Conservation (phyloP, 2,113 vertebrate species). For the Theristicus caerulescens region DNA sequence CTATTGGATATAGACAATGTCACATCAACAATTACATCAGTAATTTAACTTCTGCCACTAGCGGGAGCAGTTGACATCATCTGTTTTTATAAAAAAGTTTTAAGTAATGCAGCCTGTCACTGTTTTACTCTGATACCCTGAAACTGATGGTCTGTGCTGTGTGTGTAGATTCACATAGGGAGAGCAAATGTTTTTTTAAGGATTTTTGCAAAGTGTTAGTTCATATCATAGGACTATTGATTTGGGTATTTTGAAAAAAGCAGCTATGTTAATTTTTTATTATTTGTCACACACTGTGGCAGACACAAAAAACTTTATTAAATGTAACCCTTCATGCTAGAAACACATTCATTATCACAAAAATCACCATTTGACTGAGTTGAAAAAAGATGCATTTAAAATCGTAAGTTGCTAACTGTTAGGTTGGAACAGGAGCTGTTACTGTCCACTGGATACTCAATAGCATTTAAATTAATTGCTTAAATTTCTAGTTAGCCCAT, state of each 20-base stretch:
- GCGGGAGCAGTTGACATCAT: neutral
- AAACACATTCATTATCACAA: neutral
- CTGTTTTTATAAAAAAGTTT: neutral
- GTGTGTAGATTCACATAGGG: rapidly evolving
- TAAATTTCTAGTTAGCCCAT: conserved; percentile 47
- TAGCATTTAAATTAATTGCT: conserved; percentile 54
- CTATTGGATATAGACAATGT: neutral
- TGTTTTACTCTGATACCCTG: neutral
- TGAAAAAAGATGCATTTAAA: conserved; percentile 35
- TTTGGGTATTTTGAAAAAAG: neutral
- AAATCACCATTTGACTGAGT: conserved; percentile 12
- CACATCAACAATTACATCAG: neutral
- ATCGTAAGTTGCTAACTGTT: conserved; percentile 20
- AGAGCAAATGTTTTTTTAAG: neutral
- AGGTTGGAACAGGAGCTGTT: conserved; percentile 35
- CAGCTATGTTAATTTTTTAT: neutral
- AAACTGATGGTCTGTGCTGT: neutral
- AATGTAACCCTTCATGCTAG: neutral
- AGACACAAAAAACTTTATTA: neutral
- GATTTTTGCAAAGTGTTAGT: neutral
- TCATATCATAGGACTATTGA: neutral
- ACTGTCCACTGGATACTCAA: neutral
- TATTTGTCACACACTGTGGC: neutral
- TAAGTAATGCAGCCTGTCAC: neutral
- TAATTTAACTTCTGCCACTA: neutral